Evolutionary conservation across 2,113 vertebrate species (phyloP).

Genomic region (Ondatra zibethicus): DNA sequence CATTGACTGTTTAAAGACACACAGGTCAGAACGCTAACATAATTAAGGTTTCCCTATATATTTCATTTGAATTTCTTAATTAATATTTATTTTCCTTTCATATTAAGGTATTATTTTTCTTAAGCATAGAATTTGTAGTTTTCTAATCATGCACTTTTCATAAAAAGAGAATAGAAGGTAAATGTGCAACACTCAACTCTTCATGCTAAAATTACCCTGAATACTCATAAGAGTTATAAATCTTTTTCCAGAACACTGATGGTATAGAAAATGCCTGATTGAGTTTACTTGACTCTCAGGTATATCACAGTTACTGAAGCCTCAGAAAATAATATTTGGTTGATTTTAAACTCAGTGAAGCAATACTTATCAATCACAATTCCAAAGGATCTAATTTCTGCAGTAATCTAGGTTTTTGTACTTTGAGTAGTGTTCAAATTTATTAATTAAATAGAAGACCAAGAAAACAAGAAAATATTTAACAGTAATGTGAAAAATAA

Average conservation of each 20-base stretch:
- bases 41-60: neutral
- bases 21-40: neutral
- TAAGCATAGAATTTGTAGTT: neutral
- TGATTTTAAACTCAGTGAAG: slow-evolving; percentile 44
- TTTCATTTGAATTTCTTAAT: neutral
- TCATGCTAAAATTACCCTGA: slow-evolving; percentile 26
- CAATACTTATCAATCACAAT: neutral
- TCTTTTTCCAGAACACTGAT: slow-evolving; percentile 23
- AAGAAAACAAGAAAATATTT: neutral
- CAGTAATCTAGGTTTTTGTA: neutral
- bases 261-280: neutral
- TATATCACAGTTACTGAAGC: neutral
- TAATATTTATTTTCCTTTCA: neutral
- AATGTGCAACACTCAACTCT: neutral
- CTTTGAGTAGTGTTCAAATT: neutral
- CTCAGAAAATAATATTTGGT: slow-evolving; percentile 27
- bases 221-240: neutral
- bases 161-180: slow-evolving; percentile 31
- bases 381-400: neutral
- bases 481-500: neutral
- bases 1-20: neutral
- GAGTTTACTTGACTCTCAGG: slow-evolving; percentile 29
- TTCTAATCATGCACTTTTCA: neutral
- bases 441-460: neutral
- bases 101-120: neutral